phyloP scores from a whole-genome alignment of 2,113 vertebrate species.

The Thalassoma bifasciatum region DNA sequence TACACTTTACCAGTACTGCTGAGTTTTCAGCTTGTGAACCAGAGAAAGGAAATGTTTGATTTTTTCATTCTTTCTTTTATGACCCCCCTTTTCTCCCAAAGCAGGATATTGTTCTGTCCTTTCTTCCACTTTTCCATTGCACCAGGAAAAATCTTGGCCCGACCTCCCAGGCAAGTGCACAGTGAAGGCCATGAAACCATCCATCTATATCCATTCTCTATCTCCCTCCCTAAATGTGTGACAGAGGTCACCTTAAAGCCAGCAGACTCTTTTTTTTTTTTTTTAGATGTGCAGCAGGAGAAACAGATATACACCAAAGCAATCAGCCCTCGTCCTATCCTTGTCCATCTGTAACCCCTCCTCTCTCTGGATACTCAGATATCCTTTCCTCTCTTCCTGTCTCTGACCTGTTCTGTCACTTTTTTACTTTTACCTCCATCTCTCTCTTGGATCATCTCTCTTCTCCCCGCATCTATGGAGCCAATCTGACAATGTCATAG shows the following conservation, averaged over 20 bases:
- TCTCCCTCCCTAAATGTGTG: conserved; percentile 41
- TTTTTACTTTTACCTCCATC: conserved; percentile 28
- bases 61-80: neutral
- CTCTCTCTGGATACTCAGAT: conserved; percentile 37
- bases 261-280: conserved; percentile 39
- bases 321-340: conserved; percentile 31
- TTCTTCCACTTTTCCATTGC: neutral
- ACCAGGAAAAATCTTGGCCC: conserved; percentile 14
- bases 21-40: conserved; percentile 8
- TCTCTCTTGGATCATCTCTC: neutral
- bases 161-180: conserved; percentile 31
- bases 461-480: conserved; percentile 1
- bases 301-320: conserved; percentile 24
- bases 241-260: conserved; percentile 63
- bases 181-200: conserved; percentile 59
- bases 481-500: neutral
- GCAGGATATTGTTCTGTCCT: conserved; percentile 21
- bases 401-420: conserved; percentile 29
- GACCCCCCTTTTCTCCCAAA: neutral
- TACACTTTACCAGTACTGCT: neutral
- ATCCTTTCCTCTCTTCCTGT: conserved; percentile 41
- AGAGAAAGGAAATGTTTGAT: conserved; percentile 3
- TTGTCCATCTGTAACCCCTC: conserved; percentile 46
- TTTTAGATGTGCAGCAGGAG: conserved; percentile 46
- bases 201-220: conserved; percentile 49